Evolutionary conservation across 2,797 vertebrate genomes (phyloP).

Genomic region (Pipistrellus kuhlii): DNA sequence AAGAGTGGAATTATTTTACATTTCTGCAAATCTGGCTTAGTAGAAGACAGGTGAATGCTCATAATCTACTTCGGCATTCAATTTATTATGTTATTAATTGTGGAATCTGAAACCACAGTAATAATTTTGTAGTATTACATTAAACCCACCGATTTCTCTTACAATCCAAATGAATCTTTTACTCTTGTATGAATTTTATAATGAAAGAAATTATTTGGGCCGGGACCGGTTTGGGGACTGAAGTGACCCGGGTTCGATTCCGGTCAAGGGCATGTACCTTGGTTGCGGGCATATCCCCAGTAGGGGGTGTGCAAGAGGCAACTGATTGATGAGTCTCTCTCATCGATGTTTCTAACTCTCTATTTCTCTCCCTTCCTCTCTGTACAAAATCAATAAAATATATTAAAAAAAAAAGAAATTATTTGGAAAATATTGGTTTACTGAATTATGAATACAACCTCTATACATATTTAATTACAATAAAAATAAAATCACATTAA

Average conservation of each 20-base stretch:
- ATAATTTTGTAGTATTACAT: neutral
- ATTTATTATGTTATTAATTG: neutral
- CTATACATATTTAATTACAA: neutral
- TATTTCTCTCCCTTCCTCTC: too few relatives aligned
- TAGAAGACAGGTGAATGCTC: neutral
- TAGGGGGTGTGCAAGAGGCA: too few relatives aligned
- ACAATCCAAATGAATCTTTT: neutral
- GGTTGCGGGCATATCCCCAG: too few relatives aligned
- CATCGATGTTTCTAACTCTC: too few relatives aligned
- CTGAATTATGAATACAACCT: neutral
- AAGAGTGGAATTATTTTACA: slow-evolving; percentile 20
- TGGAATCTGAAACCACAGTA: slow-evolving; percentile 15
- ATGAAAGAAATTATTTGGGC: neutral
- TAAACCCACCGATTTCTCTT: neutral
- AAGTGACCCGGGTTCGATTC: too few relatives aligned
- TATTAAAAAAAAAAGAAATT: neutral
- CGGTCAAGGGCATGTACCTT: too few relatives aligned
- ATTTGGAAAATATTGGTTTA: neutral
- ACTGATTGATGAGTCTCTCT: too few relatives aligned
- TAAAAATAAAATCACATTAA: slow-evolving; percentile 44
- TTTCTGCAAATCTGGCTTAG: neutral
- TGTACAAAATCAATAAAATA: too few relatives aligned
- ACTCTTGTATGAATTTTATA: neutral
- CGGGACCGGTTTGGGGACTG: too few relatives aligned
- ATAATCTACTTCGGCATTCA: neutral